Evolutionary conservation across 1,140 invertebrate species (phyloP).

Genomic region (Vollenhovia emeryi): DNA sequence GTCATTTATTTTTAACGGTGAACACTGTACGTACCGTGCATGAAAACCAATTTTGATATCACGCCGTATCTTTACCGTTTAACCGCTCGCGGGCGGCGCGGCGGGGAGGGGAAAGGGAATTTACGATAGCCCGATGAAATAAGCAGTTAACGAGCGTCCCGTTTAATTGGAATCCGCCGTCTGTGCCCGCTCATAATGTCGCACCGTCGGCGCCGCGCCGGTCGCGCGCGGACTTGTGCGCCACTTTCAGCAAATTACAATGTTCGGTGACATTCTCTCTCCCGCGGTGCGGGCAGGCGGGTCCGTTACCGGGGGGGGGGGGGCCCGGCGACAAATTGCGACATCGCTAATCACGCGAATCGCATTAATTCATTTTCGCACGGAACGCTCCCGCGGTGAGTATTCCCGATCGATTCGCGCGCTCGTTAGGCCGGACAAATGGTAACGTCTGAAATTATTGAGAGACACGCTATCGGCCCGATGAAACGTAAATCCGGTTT

Average conservation of each 20-base stretch:
- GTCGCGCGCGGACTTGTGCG: constrained; percentile 24
- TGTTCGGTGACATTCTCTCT: constrained; percentile 60
- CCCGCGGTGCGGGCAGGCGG: constrained; percentile 30
- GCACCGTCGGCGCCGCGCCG: constrained; percentile 7
- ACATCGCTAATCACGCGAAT: constrained; percentile 41
- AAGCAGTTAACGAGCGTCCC: constrained; percentile 50
- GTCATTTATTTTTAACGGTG: constrained; percentile 9
- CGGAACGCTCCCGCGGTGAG: background rate
- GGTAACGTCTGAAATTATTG: background rate
- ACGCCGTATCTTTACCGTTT: constrained; percentile 21
- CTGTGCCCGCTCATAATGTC: constrained; percentile 41
- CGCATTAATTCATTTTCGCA: constrained; percentile 34
- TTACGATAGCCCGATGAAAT: constrained; percentile 33
- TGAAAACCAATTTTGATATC: constrained; percentile 44
- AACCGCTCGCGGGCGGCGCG: background rate
- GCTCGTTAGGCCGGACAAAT: background rate
- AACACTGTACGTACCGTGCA: background rate
- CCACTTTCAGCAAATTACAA: constrained; percentile 63
- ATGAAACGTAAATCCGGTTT: background rate
- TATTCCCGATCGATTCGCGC: background rate
- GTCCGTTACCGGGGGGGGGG: constrained; percentile 39
- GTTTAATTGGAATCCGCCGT: constrained; percentile 67
- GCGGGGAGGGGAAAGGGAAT: background rate
- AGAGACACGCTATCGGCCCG: background rate
- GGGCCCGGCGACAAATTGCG: constrained; percentile 55